Percentiles rank a stretch among this genome's conserved stretches.
Evolutionary conservation across 2,797 vertebrate species (phyloP).

Genomic region (Parotocinclus haroldoi): DNA sequence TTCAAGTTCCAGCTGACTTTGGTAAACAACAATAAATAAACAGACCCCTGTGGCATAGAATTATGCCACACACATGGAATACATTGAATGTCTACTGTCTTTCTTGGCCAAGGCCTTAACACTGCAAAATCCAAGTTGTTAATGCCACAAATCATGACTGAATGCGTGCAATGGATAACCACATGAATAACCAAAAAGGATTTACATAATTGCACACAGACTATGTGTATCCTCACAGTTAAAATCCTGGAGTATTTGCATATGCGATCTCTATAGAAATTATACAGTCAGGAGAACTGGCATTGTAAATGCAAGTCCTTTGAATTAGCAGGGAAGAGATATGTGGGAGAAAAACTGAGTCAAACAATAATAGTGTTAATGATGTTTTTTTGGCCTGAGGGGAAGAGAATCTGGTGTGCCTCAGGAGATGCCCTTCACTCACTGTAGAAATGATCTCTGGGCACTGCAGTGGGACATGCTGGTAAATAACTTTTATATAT

Average conservation of each 20-base stretch:
- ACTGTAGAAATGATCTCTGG: slow-evolving; percentile 53
- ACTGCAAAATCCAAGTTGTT: slow-evolving; percentile 52
- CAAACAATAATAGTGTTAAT: slow-evolving; percentile 76
- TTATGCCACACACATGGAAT: too few species aligned
- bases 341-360: slow-evolving; percentile 48
- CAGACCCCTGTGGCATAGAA: too few species aligned
- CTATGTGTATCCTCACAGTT: slow-evolving; percentile 70
- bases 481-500: slow-evolving; percentile 56
- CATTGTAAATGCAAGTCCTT: slow-evolving; percentile 74
- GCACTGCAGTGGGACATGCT: slow-evolving; percentile 59
- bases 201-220: slow-evolving; percentile 77
- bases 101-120: too few species aligned
- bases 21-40: too few species aligned
- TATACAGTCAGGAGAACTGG: slow-evolving; percentile 73
- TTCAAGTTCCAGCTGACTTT: too few species aligned
- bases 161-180: slow-evolving; percentile 72
- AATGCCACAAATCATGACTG: slow-evolving; percentile 74
- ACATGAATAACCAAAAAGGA: slow-evolving; percentile 76
- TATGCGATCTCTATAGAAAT: slow-evolving; percentile 73
- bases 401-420: slow-evolving; percentile 55
- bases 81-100: too few species aligned
- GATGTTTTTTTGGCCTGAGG: slow-evolving; percentile 66
- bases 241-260: slow-evolving; percentile 65
- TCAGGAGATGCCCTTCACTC: slow-evolving; percentile 61
- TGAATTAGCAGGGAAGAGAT: slow-evolving; percentile 63